A percentile compares a stretch with the other conserved stretches of the same genome.
Evolutionary conservation across 1,140 invertebrate genomes (phyloP).

Genomic region (Thalassaphorura encarpata): DNA sequence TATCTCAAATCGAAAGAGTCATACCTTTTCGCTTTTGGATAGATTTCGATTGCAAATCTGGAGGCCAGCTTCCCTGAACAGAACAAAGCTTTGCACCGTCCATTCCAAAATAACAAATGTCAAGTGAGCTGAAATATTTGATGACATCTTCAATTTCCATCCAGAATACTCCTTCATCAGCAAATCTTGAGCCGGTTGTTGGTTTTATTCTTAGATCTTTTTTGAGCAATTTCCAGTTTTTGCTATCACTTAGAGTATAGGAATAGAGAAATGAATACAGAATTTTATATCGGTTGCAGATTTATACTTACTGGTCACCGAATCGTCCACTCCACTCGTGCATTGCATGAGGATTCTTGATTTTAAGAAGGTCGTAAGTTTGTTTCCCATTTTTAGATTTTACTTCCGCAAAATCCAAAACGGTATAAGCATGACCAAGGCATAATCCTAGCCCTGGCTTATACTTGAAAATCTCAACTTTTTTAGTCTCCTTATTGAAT

Average conservation of each 20-base stretch:
- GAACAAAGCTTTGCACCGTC: neutral
- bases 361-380: neutral
- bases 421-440: neutral
- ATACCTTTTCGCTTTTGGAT: too few species aligned
- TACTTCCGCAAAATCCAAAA: neutral
- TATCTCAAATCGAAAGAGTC: too few species aligned
- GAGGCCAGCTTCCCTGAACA: neutral
- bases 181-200: neutral
- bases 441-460: neutral
- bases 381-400: neutral
- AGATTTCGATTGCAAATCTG: neutral
- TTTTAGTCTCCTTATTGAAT: neutral
- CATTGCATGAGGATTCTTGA: neutral
- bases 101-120: neutral
- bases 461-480: neutral
- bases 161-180: neutral
- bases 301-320: too few species aligned
- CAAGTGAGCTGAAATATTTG: neutral
- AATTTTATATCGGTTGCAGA: too few species aligned
- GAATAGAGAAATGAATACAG: too few species aligned
- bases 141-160: neutral
- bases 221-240: neutral
- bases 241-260: too few species aligned
- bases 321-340: neutral
- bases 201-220: neutral